phyloP scores from a whole-genome alignment of 2,888 invertebrate species.

The Tipula vernalis region DNA sequence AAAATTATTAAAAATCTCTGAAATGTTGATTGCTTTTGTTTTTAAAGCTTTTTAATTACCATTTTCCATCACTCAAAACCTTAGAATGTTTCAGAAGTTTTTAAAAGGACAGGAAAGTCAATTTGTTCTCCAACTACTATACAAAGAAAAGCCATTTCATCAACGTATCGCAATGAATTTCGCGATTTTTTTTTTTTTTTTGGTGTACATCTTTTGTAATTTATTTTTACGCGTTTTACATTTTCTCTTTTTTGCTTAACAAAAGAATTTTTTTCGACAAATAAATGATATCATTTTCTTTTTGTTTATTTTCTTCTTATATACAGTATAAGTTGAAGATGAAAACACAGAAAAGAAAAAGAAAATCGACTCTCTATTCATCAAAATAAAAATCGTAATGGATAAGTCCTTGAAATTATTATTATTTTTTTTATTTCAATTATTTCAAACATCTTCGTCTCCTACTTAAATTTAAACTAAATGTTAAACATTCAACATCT shows the following conservation, averaged over 20 bases:
- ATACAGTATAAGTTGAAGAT: background rate
- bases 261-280: background rate
- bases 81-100: background rate
- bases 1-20: too few species aligned
- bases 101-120: slow-evolving; percentile 4
- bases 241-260: background rate
- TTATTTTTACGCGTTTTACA: background rate
- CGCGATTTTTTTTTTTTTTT: background rate
- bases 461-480: background rate
- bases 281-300: background rate
- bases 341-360: background rate
- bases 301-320: background rate
- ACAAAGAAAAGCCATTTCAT: background rate
- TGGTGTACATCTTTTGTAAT: background rate
- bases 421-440: background rate
- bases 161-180: background rate
- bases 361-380: background rate
- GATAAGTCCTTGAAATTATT: slow-evolving; percentile 4
- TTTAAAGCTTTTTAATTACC: background rate
- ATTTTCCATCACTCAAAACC: background rate
- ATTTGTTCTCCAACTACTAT: background rate
- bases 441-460: background rate
- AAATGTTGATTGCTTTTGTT: too few species aligned
- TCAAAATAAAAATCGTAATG: background rate
- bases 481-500: background rate